Evolutionary conservation across 2,113 vertebrate species (phyloP), one percentile per base, ranked within the genome.

Genomic region (Oostethus manadensis): DNA sequence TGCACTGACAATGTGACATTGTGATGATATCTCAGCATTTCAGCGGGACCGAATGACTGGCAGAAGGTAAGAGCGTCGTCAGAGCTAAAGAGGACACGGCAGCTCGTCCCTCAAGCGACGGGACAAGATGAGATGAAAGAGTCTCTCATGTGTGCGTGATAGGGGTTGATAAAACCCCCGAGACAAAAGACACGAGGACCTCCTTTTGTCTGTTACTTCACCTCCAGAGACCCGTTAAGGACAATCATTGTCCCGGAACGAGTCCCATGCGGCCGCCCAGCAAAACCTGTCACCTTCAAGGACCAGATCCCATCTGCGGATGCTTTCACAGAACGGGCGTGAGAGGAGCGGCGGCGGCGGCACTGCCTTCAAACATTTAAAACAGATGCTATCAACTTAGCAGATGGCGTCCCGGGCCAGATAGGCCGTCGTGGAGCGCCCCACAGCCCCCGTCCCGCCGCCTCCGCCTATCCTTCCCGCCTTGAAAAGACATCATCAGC

Each of bases 311-410:
- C 84, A 74, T 82, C 81, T 84, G 77, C 67, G 72, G 73, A 78
- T 84, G 76, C 56, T 56, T 74, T 83, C 56, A 84, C 80, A 70
- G 73, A 80, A 64, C 68, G 78, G 75, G 71, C 73, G 71, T 59
- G 71, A 81, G 82, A 85, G 77, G 80, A 78, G 68, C 72, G 66
- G 75, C 20, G n/a, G 76, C 76, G 57, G 75, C 20, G n/a, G 76
- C 76, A 56, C 79, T 83, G 81, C 74, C 60, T 58, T 61, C 26
- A 64, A 80, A 83, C 20, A 63, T 67, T 82, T 84, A 77, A 85
- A 89, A 84, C 84, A 89, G 86, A 89, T 88, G 85, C 79, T 86
- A 84, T 89, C 84, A 57, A 77, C 71, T 82, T 83, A 77, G 63
- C 79, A 86, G 81, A 84, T 88, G 85, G 79, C 80, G 29, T 33